A percentile compares a stretch with the other conserved stretches of the same genome.
phyloP scores from a whole-genome alignment of 2,888 invertebrate species.

The Epirrita christyi region DNA sequence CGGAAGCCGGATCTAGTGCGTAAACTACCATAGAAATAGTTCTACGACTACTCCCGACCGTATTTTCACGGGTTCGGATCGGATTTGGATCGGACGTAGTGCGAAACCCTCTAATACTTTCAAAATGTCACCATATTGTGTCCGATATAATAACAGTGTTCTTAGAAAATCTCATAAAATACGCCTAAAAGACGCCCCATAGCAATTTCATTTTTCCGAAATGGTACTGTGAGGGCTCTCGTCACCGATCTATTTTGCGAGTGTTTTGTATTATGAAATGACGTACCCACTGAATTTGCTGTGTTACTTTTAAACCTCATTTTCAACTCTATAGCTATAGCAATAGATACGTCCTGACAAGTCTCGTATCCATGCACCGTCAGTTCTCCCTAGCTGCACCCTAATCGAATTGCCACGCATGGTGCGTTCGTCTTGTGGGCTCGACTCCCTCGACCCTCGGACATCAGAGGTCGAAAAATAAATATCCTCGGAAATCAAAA shows the following conservation, averaged over 20 bases:
- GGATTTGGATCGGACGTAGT: no score
- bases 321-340: constrained; percentile 29
- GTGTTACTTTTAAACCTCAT: constrained; percentile 4
- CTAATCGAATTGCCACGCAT: constrained; percentile 83
- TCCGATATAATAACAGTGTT: constrained; percentile 49
- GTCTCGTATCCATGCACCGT: constrained; percentile 66
- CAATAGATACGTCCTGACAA: constrained; percentile 41
- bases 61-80: no score
- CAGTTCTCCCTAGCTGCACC: constrained; percentile 79
- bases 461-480: constrained; percentile 80
- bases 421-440: constrained; percentile 76
- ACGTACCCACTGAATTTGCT: constrained; percentile 58
- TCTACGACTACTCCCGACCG: no score
- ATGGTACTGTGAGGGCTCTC: constrained; percentile 69
- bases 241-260: constrained; percentile 81
- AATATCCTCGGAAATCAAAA: constrained; percentile 77
- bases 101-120: constrained; percentile 34
- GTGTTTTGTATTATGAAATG: constrained; percentile 82
- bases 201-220: constrained; percentile 81
- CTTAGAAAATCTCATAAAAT: constrained; percentile 64
- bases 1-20: no score
- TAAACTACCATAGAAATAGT: no score
- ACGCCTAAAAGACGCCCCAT: constrained; percentile 68
- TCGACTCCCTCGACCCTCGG: constrained; percentile 65
- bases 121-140: constrained; percentile 29